These are phyloP conservation scores for Melanotaenia trifasciata DNA, from an alignment of 2,797 vertebrate genomes.

Conservation along the genomic window DNA sequence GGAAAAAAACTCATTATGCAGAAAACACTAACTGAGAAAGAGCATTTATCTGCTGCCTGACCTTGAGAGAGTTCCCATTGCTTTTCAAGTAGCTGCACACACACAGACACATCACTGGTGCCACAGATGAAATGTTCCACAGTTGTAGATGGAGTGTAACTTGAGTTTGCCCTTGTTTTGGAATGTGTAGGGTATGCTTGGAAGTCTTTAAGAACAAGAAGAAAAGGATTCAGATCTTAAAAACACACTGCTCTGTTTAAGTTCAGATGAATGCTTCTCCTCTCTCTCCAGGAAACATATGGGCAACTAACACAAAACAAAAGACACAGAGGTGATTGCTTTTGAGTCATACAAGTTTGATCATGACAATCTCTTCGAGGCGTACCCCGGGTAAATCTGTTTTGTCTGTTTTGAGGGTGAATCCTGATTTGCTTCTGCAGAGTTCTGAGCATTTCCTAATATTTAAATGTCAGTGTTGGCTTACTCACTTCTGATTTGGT, in stretches of 20 bases:
- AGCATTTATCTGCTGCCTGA: conserved; percentile 79
- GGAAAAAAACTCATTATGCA: conserved; percentile 78
- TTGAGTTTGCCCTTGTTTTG: conserved; percentile 78
- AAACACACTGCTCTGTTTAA: conserved; percentile 64
- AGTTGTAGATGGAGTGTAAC: conserved; percentile 58
- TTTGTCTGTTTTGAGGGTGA: conserved; percentile 62
- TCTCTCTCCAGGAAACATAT: conserved; percentile 79
- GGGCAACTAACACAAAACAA: conserved; percentile 67
- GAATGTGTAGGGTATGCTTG: conserved; percentile 70
- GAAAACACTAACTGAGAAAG: conserved; percentile 75
- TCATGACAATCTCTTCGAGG: conserved; percentile 55
- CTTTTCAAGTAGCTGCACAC: conserved; percentile 66
- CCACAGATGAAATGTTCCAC: conserved; percentile 58
- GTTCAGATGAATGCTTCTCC: conserved; percentile 67
- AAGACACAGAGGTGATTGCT: conserved; percentile 64
- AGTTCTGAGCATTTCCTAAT: conserved; percentile 54
- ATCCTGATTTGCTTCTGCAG: conserved; percentile 39
- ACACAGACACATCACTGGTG: conserved; percentile 51
- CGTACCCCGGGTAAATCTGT: conserved; percentile 34
- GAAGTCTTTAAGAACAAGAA: conserved; percentile 57
- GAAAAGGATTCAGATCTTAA: conserved; percentile 73
- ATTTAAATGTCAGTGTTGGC: conserved; percentile 58
- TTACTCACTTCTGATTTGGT: conserved; percentile 45
- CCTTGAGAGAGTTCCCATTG: conserved; percentile 81
- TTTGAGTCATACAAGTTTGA: conserved; percentile 69